Percentiles rank a stretch among this genome's conserved stretches.
phyloP scores from a whole-genome alignment of 2,113 vertebrate genomes.

The Menidia beryllina region DNA sequence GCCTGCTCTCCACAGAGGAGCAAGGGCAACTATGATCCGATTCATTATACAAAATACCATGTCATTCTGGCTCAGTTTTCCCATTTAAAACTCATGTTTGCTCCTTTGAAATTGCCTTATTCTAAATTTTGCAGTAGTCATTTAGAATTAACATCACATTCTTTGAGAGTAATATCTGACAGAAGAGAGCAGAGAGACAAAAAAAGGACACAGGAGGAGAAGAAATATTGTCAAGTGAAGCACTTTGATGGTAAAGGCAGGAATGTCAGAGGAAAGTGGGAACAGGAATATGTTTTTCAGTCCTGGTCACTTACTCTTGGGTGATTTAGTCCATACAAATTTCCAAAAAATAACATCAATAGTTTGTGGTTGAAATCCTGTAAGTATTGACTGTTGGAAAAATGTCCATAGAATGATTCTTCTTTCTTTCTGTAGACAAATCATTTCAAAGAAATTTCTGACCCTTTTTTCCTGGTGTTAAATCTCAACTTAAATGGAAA shows the following conservation, averaged over 20 bases:
- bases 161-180: no score
- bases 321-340: background rate
- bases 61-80: background rate
- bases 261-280: background rate
- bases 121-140: no score
- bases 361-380: conserved; percentile 14
- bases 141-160: no score
- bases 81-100: background rate
- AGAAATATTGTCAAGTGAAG: no score
- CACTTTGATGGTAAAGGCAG: background rate
- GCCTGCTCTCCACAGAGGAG: conserved; percentile 20
- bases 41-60: background rate
- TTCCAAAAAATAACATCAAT: conserved; percentile 3
- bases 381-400: conserved; percentile 6
- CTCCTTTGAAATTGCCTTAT: background rate
- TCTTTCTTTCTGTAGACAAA: background rate
- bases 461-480: background rate
- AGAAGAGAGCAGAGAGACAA: no score
- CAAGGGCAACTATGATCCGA: background rate
- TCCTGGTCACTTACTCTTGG: conserved; percentile 4
- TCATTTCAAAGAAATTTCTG: background rate
- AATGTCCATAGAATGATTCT: background rate
- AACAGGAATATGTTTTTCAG: background rate
- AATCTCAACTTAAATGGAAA: background rate
- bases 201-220: no score